Percentiles rank a stretch among this genome's conserved stretches.
Conservation (phyloP, 2,888 invertebrate species). For the Gastrophysa polygoni region DNA sequence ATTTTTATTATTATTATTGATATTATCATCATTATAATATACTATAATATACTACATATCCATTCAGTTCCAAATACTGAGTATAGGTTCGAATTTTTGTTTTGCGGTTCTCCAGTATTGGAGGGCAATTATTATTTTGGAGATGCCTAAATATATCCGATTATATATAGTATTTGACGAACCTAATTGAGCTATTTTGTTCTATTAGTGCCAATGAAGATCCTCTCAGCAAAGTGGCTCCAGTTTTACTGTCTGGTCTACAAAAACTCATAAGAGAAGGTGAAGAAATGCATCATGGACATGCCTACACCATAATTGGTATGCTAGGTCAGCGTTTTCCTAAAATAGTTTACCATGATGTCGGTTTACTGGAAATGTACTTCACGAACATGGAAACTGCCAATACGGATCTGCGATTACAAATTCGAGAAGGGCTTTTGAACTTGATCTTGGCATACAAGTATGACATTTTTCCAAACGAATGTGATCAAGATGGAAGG, state of each 20-base stretch:
- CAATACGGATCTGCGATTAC: constrained; percentile 52
- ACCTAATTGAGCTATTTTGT: background rate
- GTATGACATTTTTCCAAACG: constrained; percentile 50
- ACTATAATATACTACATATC: too few relatives aligned
- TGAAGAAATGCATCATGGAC: constrained; percentile 66
- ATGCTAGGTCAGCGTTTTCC: constrained; percentile 67
- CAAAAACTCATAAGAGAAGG: constrained; percentile 73
- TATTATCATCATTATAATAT: too few relatives aligned
- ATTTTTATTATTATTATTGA: too few relatives aligned
- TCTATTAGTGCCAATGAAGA: constrained; percentile 67
- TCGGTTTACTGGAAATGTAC: constrained; percentile 63
- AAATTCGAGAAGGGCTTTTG: constrained; percentile 55
- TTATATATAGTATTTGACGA: too few relatives aligned
- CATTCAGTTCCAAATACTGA: too few relatives aligned
- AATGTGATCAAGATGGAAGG: constrained; percentile 52
- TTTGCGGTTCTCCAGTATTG: too few relatives aligned
- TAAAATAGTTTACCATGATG: constrained; percentile 70
- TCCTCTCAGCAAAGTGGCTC: constrained; percentile 69
- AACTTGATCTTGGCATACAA: constrained; percentile 53
- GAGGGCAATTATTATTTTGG: too few relatives aligned
- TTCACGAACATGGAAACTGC: constrained; percentile 61
- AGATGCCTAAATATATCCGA: too few relatives aligned
- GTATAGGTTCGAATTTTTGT: too few relatives aligned
- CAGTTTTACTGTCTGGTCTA: constrained; percentile 76
- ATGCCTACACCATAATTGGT: constrained; percentile 79